Percentiles rank a stretch among this genome's conserved stretches.
Evolutionary conservation across 2,113 vertebrate species (phyloP).

Genomic region (Thunnus thynnus): DNA sequence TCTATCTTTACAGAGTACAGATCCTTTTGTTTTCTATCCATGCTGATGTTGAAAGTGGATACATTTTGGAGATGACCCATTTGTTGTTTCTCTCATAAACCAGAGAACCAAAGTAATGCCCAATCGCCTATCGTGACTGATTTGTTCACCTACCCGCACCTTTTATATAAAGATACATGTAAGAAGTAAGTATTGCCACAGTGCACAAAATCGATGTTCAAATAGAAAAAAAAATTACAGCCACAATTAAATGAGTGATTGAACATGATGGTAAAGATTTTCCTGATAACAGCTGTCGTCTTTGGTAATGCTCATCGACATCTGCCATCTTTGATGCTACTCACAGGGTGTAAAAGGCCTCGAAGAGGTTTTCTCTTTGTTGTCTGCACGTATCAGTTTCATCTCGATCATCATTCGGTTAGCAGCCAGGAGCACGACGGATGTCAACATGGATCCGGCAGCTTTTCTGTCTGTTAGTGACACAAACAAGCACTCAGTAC

Average conservation of each 20-base stretch:
- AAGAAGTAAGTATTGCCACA: neutral
- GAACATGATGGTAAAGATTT: constrained; percentile 19
- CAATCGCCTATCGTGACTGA: no score
- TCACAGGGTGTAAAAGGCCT: constrained; percentile 29
- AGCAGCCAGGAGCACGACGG: constrained; percentile 44
- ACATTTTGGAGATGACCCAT: neutral
- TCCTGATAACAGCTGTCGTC: constrained; percentile 10
- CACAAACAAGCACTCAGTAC: constrained; percentile 42
- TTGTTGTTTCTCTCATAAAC: no score
- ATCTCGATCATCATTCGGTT: constrained; percentile 47
- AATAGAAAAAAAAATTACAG: constrained; percentile 3
- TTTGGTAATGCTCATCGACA: constrained; percentile 5
- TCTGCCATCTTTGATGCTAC: constrained; percentile 32
- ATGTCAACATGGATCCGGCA: constrained; percentile 62
- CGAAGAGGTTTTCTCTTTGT: constrained; percentile 57
- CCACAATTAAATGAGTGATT: neutral
- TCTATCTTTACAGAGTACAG: neutral
- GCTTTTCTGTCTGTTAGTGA: constrained; percentile 42
- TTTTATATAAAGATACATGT: no score
- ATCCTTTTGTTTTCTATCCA: neutral
- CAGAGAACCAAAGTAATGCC: no score
- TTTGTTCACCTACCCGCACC: no score
- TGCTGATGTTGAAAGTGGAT: neutral
- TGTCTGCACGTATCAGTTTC: constrained; percentile 64
- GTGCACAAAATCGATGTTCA: neutral